These are phyloP conservation scores for Scalopus aquaticus DNA, from an alignment of 2,113 vertebrate species.

Conservation along the genomic window DNA sequence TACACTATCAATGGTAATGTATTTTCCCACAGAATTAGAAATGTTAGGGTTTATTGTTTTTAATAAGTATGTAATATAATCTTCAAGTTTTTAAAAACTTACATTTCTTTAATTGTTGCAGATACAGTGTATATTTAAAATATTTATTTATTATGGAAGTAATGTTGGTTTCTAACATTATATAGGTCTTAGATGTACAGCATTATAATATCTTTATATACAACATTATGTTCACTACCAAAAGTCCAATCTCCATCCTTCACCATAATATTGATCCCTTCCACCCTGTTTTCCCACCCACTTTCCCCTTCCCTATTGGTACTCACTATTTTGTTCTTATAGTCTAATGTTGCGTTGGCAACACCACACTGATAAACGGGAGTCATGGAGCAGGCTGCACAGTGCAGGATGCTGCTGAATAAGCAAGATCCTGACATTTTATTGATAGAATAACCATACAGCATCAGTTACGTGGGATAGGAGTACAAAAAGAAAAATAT, in stretches of 20 bases:
- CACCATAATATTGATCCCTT: neutral
- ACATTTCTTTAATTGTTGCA: neutral
- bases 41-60: neutral
- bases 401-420: too few relatives aligned
- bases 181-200: too few relatives aligned
- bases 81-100: slow-evolving; percentile 32
- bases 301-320: neutral
- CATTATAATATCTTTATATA: too few relatives aligned
- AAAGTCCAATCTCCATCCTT: neutral
- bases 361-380: too few relatives aligned
- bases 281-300: neutral
- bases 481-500: too few relatives aligned
- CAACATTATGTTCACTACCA: too few relatives aligned
- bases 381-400: too few relatives aligned
- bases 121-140: neutral
- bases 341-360: too few relatives aligned
- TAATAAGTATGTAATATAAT: neutral
- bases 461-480: too few relatives aligned
- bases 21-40: neutral
- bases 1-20: neutral
- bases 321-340: neutral
- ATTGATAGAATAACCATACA: too few relatives aligned
- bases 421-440: too few relatives aligned
- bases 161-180: too few relatives aligned
- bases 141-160: neutral